Conservation (phyloP, 2,113 vertebrate genomes). For the Platysternon megacephalum region DNA sequence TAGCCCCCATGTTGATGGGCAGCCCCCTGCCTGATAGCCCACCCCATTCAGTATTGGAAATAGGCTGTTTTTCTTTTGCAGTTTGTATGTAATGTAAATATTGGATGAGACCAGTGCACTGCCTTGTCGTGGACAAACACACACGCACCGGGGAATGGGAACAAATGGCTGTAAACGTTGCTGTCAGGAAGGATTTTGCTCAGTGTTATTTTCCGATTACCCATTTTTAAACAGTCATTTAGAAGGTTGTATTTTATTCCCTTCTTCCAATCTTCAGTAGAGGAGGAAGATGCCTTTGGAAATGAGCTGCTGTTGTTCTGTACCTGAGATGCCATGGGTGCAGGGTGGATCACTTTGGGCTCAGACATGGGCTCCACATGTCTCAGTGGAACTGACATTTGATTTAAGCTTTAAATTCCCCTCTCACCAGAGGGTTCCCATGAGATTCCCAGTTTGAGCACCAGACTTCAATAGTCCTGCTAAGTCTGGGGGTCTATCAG, state of each 20-base stretch:
- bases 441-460: neutral
- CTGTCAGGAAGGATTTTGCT: neutral
- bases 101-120: accelerated
- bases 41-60: accelerated
- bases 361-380: neutral
- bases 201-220: neutral
- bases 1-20: accelerated
- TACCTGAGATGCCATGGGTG: neutral
- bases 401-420: neutral
- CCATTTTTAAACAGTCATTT: neutral
- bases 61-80: accelerated
- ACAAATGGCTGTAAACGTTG: accelerated
- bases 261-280: accelerated
- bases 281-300: neutral
- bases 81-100: neutral
- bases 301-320: neutral
- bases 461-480: neutral
- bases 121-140: neutral
- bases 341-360: neutral
- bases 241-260: neutral
- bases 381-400: neutral
- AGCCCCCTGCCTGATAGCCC: neutral
- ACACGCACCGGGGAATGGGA: neutral
- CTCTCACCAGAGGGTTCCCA: neutral
- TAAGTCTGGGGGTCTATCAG: neutral